Conservation (phyloP, 2,113 vertebrate species). For the Dicaeum eximium region DNA sequence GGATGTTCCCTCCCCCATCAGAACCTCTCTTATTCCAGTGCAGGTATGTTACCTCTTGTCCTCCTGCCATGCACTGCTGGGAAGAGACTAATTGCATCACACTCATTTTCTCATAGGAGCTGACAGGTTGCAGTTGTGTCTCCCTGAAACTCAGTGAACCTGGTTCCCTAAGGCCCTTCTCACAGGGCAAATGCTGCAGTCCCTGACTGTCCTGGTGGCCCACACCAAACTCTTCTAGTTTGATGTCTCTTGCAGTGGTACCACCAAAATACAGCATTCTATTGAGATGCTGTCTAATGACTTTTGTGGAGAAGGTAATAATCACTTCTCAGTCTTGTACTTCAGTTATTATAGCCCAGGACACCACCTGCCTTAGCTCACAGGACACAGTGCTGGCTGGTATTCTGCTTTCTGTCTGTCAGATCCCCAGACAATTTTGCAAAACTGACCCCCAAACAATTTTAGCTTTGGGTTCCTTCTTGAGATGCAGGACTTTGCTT, state of each 20-base stretch:
- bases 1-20: neutral
- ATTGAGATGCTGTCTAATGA: neutral
- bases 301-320: neutral
- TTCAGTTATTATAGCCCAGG: neutral
- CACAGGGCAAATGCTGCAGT: neutral
- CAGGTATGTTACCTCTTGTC: neutral
- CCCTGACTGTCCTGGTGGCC: too few relatives aligned
- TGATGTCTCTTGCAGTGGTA: neutral
- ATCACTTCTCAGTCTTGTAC: neutral
- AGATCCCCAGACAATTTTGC: neutral
- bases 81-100: neutral
- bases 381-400: accelerated
- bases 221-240: neutral
- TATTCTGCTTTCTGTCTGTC: neutral
- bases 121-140: neutral
- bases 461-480: neutral
- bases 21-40: neutral
- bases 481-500: neutral
- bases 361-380: neutral
- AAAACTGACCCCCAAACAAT: neutral
- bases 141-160: neutral
- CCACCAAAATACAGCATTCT: neutral
- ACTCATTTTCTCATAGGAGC: neutral
- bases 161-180: neutral
- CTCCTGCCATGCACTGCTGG: neutral